Conservation (phyloP, 2,797 vertebrate genomes). For the Paramormyrops hopkinsi region DNA sequence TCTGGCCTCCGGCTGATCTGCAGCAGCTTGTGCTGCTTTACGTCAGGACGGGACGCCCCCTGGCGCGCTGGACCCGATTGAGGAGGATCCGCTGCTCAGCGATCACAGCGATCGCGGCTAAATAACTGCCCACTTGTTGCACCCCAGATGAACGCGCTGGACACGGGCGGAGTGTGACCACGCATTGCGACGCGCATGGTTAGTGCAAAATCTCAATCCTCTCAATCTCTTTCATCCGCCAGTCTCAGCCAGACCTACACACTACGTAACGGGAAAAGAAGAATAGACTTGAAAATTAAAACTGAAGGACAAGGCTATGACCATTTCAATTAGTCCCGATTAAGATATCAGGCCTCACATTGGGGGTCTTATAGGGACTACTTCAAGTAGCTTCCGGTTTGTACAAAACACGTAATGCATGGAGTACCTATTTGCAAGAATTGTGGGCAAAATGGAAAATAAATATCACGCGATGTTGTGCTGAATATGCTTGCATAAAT, state of each 20-base stretch:
- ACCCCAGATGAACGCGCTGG: slow-evolving; percentile 39
- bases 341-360: slow-evolving; percentile 22
- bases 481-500: slow-evolving; percentile 54
- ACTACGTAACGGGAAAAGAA: not conserved
- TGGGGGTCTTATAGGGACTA: not conserved
- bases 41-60: slow-evolving; percentile 42
- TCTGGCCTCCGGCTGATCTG: not conserved
- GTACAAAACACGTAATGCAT: not conserved
- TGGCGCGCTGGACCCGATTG: slow-evolving; percentile 29
- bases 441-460: not conserved
- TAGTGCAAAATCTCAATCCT: slow-evolving; percentile 34
- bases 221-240: slow-evolving; percentile 4
- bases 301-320: slow-evolving; percentile 27
- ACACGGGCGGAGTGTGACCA: slow-evolving; percentile 41
- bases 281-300: slow-evolving; percentile 31
- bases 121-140: slow-evolving; percentile 51
- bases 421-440: not conserved
- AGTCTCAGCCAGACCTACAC: slow-evolving; percentile 10
- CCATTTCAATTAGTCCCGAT: slow-evolving; percentile 30
- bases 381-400: not conserved
- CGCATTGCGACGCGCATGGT: slow-evolving; percentile 62
- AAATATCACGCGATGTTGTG: slow-evolving; percentile 35
- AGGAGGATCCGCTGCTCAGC: slow-evolving; percentile 19
- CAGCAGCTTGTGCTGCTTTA: slow-evolving; percentile 27
- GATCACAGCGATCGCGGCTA: slow-evolving; percentile 32